These are phyloP conservation scores for Diaprepes abbreviatus DNA, from an alignment of 2,888 invertebrate genomes.

Conservation along the genomic window DNA sequence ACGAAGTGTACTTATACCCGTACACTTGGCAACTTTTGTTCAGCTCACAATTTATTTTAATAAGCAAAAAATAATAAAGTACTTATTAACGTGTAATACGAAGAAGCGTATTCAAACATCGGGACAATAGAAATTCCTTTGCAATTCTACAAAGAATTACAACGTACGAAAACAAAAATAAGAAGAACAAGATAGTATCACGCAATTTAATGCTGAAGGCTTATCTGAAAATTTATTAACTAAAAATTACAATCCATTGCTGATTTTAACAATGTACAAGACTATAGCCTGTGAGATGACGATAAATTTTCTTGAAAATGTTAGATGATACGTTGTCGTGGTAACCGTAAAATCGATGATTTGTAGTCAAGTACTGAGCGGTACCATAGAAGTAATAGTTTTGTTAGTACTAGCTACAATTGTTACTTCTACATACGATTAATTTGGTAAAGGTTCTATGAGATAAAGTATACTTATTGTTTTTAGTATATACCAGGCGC, in stretches of 20 bases:
- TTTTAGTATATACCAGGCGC: too few species aligned
- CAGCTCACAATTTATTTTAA: not conserved
- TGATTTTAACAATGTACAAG: slow-evolving; percentile 18
- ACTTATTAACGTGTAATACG: not conserved
- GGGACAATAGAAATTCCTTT: slow-evolving; percentile 32
- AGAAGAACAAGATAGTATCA: slow-evolving; percentile 2
- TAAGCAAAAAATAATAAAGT: not conserved
- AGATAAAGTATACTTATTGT: too few species aligned
- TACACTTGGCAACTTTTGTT: not conserved
- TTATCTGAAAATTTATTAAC: slow-evolving; percentile 30
- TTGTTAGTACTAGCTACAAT: too few species aligned
- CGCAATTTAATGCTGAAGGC: slow-evolving; percentile 28
- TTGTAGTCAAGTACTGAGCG: not conserved
- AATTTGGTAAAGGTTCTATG: too few species aligned
- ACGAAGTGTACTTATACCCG: too few species aligned
- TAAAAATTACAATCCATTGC: slow-evolving; percentile 32
- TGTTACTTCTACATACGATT: too few species aligned
- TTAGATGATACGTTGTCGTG: not conserved
- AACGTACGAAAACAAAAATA: not conserved
- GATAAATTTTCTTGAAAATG: not conserved
- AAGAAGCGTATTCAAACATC: slow-evolving; percentile 20
- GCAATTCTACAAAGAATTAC: slow-evolving; percentile 26
- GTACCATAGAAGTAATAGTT: not conserved
- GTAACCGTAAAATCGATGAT: slow-evolving; percentile 2
- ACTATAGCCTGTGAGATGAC: not conserved